Evolutionary conservation across 2,888 invertebrate species (phyloP), one percentile per base, ranked within the genome.

Genomic region (Pteria penguin): DNA sequence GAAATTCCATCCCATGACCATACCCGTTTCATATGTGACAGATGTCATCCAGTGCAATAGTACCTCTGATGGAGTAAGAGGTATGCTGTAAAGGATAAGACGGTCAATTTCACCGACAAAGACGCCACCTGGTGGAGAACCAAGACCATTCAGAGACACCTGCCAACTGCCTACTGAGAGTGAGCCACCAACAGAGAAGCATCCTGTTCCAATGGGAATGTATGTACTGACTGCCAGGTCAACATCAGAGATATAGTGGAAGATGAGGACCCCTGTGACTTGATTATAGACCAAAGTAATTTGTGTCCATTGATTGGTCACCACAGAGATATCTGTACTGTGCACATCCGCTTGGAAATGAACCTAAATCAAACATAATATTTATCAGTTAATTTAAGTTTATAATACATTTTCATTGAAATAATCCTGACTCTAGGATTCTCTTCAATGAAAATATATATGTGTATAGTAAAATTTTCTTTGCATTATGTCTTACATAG

Each of bases 161-260:
- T 72, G 78, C 69, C 84, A 84, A 27, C 67, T 71, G n/a, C 86
- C 87, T 27, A 88, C 31, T 32, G 79, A 75, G 29, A 88, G 26
- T 14, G 80, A 78, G n/a, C 87, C 87, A 29, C 70, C 68, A 5
- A 57, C 71, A 8, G 81, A 72, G 69, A 85, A 83, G 31, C 58
- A 66, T 8, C 76, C 80, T 4, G 71, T 32, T 8, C 79, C 80
- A 24, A 82, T 61, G 32, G 66, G 45, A 11, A 73, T n/a, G 33
- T 57, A 60, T 27, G 71, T 67, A 32, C 76, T 65, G 11, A 58
- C 55, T 27, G 58, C 63, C 22, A 67, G 33, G 24, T 33, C 60
- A 22, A 29, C 36, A 32, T 31, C 29, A 26, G 57, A 57, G 22
- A 60, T 68, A 57, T 81, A 84, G 52, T 77, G 73, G 22, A 84